These are phyloP conservation scores for Drosophila neocordata DNA, from an alignment of 1,140 invertebrate genomes.

Conservation along the genomic window DNA sequence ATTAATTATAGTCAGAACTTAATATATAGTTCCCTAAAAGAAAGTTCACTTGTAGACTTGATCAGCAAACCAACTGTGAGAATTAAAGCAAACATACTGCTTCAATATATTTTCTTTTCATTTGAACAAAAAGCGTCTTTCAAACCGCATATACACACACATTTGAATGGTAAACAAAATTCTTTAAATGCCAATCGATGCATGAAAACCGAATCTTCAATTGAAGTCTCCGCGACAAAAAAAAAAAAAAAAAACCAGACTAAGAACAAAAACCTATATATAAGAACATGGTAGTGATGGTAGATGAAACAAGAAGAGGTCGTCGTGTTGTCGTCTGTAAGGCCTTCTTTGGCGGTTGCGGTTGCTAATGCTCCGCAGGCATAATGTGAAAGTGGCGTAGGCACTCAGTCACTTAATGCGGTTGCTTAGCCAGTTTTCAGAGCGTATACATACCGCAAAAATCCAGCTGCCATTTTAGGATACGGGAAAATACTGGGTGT, in stretches of 20 bases:
- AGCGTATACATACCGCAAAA: constrained; percentile 41
- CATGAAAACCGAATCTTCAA: constrained; percentile 5
- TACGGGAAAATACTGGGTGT: constrained; percentile 20
- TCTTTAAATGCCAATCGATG: constrained; percentile 6
- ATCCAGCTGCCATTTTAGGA: constrained; percentile 39
- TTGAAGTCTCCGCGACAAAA: constrained; percentile 3
- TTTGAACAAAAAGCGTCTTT: not conserved
- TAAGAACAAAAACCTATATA: not conserved
- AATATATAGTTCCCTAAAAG: too few relatives aligned
- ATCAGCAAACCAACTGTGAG: too few relatives aligned
- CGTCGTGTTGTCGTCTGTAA: constrained; percentile 2
- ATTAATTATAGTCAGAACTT: too few relatives aligned
- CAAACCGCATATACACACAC: constrained; percentile 3
- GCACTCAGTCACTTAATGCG: constrained; percentile 27
- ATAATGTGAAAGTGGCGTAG: not conserved
- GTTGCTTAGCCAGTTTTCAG: constrained; percentile 31
- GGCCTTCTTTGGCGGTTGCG: constrained; percentile 32
- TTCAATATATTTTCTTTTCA: not conserved
- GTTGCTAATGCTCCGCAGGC: constrained; percentile 26
- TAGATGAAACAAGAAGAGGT: not conserved
- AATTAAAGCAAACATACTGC: too few relatives aligned
- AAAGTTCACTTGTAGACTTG: not conserved
- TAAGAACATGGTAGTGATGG: not conserved
- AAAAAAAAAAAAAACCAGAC: not conserved
- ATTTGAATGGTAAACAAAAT: constrained; percentile 3